Base-by-base conservation (phyloP, 2,888 invertebrate genomes). In the Eurois occulta region DNA sequence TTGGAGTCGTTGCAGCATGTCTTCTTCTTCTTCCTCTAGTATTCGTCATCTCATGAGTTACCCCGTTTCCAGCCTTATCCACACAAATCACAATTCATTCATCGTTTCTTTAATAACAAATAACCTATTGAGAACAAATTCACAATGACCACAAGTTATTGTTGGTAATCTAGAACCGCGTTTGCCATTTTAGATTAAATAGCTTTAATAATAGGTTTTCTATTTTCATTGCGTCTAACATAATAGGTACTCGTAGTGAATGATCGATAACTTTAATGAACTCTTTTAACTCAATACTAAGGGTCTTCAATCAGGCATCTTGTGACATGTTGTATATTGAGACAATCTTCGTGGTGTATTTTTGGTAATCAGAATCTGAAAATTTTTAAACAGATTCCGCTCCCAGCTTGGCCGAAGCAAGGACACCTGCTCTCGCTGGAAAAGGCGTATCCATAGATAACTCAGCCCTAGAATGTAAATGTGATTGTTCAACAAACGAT, bases 171-270 rank as follows among this genome's bases (percentile, higher is more conserved):
- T 48, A 46, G 35, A 65, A 75, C 66, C 66, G 48, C 55, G 65
- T 68, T 81, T 65, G 24, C n/a, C n/a, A 35, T 65, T 21, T 28
- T 32, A 28, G 21, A 62, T 60, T 24, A 41, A 16, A 28, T 58
- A 28, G 16, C 16, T 58, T 8, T 32, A 21, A 43, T 21, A 46
- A 5, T 21, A 24, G 32, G 21, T 41, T 66, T 35, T 35, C 21
- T n/a, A 7, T n/a, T 73, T 66, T 66, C 43, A 52, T 66, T 18
- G 16, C 5, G 48, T 52, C 70, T 32, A 52, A 24, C 18, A 77
- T 46, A n/a, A 16, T 48, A 18, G 10, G 60, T n/a, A n/a, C n/a
- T n/a, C n/a, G n/a, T 60, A 32, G 35, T 60, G 4, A 7, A 60
- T 1, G 18, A 48, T 24, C 16, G 21, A 48, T 78, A 77, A 32